These are phyloP conservation scores for Acanthoscelides obtectus DNA, from an alignment of 2,888 invertebrate genomes.

Conservation along the genomic window DNA sequence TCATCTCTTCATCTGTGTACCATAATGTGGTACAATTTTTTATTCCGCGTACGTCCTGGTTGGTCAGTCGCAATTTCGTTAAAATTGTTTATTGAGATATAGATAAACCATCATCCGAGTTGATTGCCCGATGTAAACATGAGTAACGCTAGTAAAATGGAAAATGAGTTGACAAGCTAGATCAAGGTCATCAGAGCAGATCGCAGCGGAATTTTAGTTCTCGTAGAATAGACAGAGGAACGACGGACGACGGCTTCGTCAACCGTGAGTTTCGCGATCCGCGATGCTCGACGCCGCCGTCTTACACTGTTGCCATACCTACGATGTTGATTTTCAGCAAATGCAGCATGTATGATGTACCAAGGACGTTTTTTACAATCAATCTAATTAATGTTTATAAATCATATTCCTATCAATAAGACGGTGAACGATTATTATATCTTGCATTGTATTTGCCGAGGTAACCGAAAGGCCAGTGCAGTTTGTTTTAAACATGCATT, in stretches of 20 bases:
- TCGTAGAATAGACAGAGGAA: neutral
- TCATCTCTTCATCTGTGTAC: too few relatives aligned
- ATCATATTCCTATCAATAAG: too few relatives aligned
- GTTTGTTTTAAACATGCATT: too few relatives aligned
- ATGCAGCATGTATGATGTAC: too few relatives aligned
- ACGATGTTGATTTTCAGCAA: neutral
- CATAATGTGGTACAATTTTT: too few relatives aligned
- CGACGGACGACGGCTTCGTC: neutral
- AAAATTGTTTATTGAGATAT: neutral
- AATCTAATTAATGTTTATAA: too few relatives aligned
- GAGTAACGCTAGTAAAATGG: neutral
- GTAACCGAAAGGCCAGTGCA: too few relatives aligned
- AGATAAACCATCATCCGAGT: neutral
- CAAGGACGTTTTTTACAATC: too few relatives aligned
- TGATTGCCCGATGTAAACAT: neutral
- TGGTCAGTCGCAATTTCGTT: neutral
- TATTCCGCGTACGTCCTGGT: neutral
- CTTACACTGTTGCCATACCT: neutral
- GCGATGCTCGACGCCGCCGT: neutral
- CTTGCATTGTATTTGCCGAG: too few relatives aligned
- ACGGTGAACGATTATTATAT: too few relatives aligned
- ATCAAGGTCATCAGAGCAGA: neutral
- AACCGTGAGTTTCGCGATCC: neutral
- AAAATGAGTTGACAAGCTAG: neutral
- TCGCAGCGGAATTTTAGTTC: neutral